phyloP scores from a whole-genome alignment of 2,113 vertebrate genomes.

The Echinops telfairi region DNA sequence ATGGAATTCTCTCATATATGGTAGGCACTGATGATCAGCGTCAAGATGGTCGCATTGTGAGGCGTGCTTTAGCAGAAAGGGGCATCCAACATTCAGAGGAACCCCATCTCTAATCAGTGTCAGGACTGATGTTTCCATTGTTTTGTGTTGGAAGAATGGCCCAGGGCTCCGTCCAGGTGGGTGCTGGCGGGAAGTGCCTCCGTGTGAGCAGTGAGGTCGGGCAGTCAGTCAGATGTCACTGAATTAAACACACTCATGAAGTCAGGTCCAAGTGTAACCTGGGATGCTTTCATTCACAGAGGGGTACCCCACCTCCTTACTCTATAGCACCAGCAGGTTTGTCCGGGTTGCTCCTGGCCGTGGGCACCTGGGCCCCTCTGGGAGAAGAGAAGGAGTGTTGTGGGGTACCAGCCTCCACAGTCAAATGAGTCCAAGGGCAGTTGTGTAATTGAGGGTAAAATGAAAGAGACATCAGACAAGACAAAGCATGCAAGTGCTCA shows the following conservation, averaged over 20 bases:
- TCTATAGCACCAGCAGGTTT: fast-evolving
- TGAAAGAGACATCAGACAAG: too few species aligned
- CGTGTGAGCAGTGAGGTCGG: background rate
- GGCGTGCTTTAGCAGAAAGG: background rate
- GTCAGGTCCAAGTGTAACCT: background rate
- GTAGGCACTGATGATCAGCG: too few species aligned
- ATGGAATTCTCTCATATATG: too few species aligned
- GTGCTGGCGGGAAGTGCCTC: background rate
- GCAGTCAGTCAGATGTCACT: background rate
- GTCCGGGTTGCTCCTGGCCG: background rate
- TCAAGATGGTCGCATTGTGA: background rate
- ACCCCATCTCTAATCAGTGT: background rate
- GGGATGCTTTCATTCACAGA: background rate
- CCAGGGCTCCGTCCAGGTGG: background rate
- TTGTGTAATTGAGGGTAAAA: too few species aligned
- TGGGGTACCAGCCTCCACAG: too few species aligned
- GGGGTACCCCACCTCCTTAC: background rate
- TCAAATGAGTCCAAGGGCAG: too few species aligned
- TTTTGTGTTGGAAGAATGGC: background rate
- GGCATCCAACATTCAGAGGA: background rate
- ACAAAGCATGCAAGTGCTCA: too few species aligned
- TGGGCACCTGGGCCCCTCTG: background rate
- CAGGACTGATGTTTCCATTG: background rate
- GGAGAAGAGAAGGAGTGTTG: too few species aligned
- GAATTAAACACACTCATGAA: constrained; percentile 2